phyloP scores from a whole-genome alignment of 2,888 invertebrate genomes.

The Caenorhabditis drosophilae region DNA sequence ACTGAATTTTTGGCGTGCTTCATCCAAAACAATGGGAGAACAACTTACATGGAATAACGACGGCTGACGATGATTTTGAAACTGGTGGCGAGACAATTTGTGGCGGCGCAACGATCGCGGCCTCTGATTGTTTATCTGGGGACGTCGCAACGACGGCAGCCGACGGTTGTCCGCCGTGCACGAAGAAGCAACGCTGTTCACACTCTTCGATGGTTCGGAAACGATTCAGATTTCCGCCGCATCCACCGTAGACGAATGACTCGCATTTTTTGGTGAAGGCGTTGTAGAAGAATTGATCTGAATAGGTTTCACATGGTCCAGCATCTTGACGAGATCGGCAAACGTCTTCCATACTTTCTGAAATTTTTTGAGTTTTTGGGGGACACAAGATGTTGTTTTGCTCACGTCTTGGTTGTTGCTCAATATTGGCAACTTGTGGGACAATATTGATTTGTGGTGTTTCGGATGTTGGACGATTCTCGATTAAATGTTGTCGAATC shows the following conservation, averaged over 20 bases:
- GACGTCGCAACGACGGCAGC: not conserved
- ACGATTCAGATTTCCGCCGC: slow-evolving; percentile 66
- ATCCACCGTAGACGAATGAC: slow-evolving; percentile 64
- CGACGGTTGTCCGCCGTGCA: slow-evolving; percentile 37
- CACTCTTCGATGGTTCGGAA: slow-evolving; percentile 60
- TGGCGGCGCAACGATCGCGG: slow-evolving; percentile 21
- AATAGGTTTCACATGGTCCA: slow-evolving; percentile 83
- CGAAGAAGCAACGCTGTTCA: slow-evolving; percentile 53
- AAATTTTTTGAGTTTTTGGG: not conserved
- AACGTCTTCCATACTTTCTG: slow-evolving; percentile 51
- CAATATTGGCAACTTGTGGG: slow-evolving; percentile 6
- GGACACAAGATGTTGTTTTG: not conserved
- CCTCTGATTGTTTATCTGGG: not conserved
- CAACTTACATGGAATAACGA: slow-evolving; percentile 42
- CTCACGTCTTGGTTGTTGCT: slow-evolving; percentile 9
- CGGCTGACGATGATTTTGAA: not conserved
- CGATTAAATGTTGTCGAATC: slow-evolving; percentile 15
- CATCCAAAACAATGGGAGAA: no score
- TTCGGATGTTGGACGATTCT: slow-evolving; percentile 19
- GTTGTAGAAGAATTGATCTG: slow-evolving; percentile 71
- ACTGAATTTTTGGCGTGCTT: no score
- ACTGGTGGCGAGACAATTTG: slow-evolving; percentile 8
- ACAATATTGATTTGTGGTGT: slow-evolving; percentile 25
- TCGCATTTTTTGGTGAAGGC: slow-evolving; percentile 45
- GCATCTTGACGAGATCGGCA: slow-evolving; percentile 69